Evolutionary conservation across 2,113 vertebrate species (phyloP).

Genomic region (Lasiurus borealis): DNA sequence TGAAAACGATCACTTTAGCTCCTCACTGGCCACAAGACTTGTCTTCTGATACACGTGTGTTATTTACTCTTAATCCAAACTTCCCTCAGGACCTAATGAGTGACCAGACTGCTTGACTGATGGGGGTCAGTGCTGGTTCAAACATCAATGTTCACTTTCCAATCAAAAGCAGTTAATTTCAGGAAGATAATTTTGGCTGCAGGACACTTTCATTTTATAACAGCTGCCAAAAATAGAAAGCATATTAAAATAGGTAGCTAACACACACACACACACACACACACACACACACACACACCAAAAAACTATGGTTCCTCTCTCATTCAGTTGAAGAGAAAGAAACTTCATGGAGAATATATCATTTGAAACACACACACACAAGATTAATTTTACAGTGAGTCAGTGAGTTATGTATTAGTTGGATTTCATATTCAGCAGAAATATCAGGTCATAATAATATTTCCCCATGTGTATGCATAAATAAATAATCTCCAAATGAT

Average conservation of each 20-base stretch:
- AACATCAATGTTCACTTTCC: background rate
- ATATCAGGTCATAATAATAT: background rate
- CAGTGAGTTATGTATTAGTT: background rate
- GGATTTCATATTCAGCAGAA: background rate
- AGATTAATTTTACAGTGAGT: background rate
- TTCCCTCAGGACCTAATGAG: slow-evolving; percentile 58
- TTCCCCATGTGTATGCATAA: background rate
- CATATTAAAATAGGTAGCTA: background rate
- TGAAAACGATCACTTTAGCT: background rate
- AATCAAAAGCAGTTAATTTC: slow-evolving; percentile 55
- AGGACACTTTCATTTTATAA: slow-evolving; percentile 42
- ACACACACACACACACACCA: no score
- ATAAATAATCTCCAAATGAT: background rate
- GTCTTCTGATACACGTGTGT: slow-evolving; percentile 3
- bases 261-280: no score
- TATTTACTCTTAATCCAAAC: slow-evolving; percentile 54
- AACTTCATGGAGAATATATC: background rate
- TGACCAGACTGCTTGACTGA: background rate
- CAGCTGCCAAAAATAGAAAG: background rate
- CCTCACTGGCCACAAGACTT: background rate
- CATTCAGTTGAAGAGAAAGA: background rate
- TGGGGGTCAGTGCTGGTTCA: slow-evolving; percentile 43
- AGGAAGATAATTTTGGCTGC: slow-evolving; percentile 2
- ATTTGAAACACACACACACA: background rate
- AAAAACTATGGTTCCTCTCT: background rate